Evolutionary conservation across 2,888 invertebrate genomes (phyloP), one percentile per base, ranked within the genome.

Genomic region (Cremastinae sp.): DNA sequence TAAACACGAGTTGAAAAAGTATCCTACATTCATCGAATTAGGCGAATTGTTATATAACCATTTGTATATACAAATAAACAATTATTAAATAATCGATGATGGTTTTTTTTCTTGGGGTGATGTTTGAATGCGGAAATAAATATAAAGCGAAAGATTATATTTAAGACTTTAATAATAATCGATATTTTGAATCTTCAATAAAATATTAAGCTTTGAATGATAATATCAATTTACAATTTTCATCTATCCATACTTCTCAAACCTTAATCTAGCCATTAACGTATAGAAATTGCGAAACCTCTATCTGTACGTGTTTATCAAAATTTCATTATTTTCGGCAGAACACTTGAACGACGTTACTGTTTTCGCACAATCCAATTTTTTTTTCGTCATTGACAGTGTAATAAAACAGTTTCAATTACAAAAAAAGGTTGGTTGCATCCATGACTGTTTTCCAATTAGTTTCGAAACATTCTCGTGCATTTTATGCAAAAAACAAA

Each of bases 41-140:
- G 47, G 51, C 47, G 79, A 91, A 92, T 79, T 90, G 90, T 79
- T 93, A 92, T 89, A 90, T 93, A 83, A 78, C 82, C 79, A 78
- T 79, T 78, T 82, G 75, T 79, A 79, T 78, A 75, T 80, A 82
- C 79, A 81, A 79, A 81, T 75, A 79, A 81, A 78, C 69, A 74
- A 74, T 49, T 72, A 64, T 76, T 75, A 79, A 78, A 75, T 64
- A 78, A 78, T 76, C 73, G 65, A 80, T 78, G 78, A 74, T 73
- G 79, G 74, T 41, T 51, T 66, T 16, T 39, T 49, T 14, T 14
- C 37, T 37, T 55, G 4, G 16, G 12, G 14, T 22, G 9, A 39
- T 28, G 12, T 39, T 7, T 43, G 41, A 65, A 35, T 18, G 2
- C 12, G n/a, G 14, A 70, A 75, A 80, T 78, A 62, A 77, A 75